Conservation (phyloP, 2,888 invertebrate species). For the Selenia dentaria region DNA sequence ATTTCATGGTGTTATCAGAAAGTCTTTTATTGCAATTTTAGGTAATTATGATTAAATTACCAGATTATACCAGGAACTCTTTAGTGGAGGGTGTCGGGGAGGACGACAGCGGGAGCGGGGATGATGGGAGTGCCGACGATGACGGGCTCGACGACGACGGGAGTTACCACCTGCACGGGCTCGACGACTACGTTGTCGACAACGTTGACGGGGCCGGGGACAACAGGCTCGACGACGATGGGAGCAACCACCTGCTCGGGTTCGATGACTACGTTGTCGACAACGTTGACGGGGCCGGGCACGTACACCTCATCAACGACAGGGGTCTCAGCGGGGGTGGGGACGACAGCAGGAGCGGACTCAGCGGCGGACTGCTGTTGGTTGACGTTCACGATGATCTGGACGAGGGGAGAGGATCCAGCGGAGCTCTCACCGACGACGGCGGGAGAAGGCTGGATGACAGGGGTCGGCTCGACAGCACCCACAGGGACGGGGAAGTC, state of each 20-base stretch:
- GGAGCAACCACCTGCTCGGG: constrained; percentile 29
- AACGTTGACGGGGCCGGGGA: constrained; percentile 23
- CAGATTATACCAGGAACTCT: constrained; percentile 6
- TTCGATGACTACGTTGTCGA: constrained; percentile 27
- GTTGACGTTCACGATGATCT: constrained; percentile 52
- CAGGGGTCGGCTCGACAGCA: constrained; percentile 7
- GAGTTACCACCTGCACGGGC: constrained; percentile 20
- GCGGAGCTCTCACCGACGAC: constrained; percentile 24
- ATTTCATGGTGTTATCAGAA: constrained; percentile 6
- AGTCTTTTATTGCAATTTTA: constrained; percentile 1
- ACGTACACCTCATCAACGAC: constrained; percentile 16
- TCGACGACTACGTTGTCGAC: constrained; percentile 26
- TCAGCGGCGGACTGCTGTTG: too few species aligned
- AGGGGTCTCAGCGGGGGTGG: constrained; percentile 39
- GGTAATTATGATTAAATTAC: neutral
- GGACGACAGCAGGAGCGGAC: constrained; percentile 33
- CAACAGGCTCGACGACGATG: constrained; percentile 20
- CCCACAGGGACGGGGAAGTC: constrained; percentile 6
- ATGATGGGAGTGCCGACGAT: constrained; percentile 30
- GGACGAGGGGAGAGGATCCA: constrained; percentile 40
- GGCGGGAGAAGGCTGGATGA: constrained; percentile 26
- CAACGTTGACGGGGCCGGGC: constrained; percentile 12
- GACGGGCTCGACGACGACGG: constrained; percentile 38
- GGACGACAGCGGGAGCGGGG: constrained; percentile 32
- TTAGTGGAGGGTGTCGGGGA: constrained; percentile 40